Percentiles rank a stretch among this genome's conserved stretches.
Evolutionary conservation across 2,797 vertebrate genomes (phyloP).

Genomic region (Acrossocheilus fasciatus): DNA sequence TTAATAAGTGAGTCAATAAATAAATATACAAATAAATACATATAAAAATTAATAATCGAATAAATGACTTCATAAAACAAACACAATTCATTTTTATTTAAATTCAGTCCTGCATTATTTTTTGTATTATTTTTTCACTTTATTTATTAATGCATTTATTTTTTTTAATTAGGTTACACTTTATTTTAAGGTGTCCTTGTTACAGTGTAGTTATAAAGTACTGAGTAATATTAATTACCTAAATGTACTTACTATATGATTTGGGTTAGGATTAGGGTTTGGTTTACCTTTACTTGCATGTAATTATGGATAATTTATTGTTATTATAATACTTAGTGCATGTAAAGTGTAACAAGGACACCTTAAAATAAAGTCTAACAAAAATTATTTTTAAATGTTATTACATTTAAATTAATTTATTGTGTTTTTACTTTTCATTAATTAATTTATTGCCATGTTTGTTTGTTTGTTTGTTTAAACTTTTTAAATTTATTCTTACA

Average conservation of each 20-base stretch:
- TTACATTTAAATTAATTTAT: neutral
- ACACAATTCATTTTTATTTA: neutral
- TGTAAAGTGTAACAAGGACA: neutral
- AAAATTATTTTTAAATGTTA: neutral
- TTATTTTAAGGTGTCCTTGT: neutral
- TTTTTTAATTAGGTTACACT: neutral
- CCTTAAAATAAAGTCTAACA: neutral
- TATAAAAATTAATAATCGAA: neutral
- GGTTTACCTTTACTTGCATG: neutral
- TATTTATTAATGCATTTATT: neutral
- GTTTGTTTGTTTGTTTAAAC: neutral
- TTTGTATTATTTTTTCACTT: neutral
- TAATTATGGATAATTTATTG: neutral
- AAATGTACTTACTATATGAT: neutral
- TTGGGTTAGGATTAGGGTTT: neutral
- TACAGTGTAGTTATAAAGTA: neutral
- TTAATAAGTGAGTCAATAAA: neutral
- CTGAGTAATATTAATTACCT: neutral
- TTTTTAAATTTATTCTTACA: neutral
- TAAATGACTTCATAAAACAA: neutral
- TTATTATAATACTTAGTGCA: neutral
- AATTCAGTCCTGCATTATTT: neutral
- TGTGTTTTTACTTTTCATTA: neutral
- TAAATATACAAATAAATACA: neutral
- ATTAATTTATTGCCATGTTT: neutral